These are phyloP conservation scores for Rhopilema esculentum DNA, from an alignment of 30 jellyfish, hydroid and myxozoan species.

Conservation along the genomic window DNA sequence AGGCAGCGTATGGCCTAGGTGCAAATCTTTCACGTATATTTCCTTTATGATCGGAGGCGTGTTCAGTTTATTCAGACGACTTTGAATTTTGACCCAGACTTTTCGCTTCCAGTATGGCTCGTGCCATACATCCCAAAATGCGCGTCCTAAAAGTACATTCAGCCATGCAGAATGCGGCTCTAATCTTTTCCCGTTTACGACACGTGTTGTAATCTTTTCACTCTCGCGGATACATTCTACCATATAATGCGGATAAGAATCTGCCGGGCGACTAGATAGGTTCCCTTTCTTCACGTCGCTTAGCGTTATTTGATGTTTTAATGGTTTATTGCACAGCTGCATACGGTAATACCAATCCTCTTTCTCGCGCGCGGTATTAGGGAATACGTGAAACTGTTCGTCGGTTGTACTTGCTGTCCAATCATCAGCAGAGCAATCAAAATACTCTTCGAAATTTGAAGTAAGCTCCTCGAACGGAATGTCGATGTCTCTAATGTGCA, in stretches of 20 bases:
- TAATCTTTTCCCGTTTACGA: slow-evolving; percentile 73
- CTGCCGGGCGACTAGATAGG: slow-evolving; percentile 70
- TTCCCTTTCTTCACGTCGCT: slow-evolving; percentile 54
- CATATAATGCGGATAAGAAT: slow-evolving; percentile 94
- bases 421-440: slow-evolving; percentile 41
- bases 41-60: slow-evolving; percentile 97
- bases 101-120: slow-evolving; percentile 96
- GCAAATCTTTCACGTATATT: slow-evolving; percentile 81
- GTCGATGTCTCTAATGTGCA: slow-evolving; percentile 76
- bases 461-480: slow-evolving; percentile 86
- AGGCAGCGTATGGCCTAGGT: slow-evolving; percentile 96
- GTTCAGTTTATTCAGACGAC: slow-evolving; percentile 82
- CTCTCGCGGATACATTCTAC: slow-evolving; percentile 89
- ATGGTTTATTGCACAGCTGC: slow-evolving; percentile 89
- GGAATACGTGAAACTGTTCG: slow-evolving; percentile 72
- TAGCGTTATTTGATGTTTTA: slow-evolving; percentile 87
- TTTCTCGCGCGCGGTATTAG: slow-evolving; percentile 95
- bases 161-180: slow-evolving; percentile 98
- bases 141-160: slow-evolving; percentile 90
- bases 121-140: slow-evolving; percentile 99
- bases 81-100: slow-evolving; percentile 88
- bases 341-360: slow-evolving; percentile 98
- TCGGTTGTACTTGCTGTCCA: slow-evolving; percentile 57
- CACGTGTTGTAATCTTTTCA: slow-evolving; percentile 84
- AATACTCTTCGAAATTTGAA: slow-evolving; percentile 55